phyloP scores from a whole-genome alignment of 2,888 invertebrate species.

The Hyppa rectilinea region DNA sequence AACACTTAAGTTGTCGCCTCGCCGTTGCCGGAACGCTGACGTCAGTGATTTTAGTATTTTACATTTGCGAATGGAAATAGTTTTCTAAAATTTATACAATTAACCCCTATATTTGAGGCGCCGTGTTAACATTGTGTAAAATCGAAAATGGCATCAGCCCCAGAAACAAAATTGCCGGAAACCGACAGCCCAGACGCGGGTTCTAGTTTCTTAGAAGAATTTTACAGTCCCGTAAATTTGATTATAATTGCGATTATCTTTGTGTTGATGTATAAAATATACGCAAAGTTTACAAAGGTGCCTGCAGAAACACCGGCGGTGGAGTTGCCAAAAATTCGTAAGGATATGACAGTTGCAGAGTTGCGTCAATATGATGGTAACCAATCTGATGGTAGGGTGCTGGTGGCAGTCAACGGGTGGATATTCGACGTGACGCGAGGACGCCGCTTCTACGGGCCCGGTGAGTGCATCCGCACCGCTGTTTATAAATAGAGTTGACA shows the following conservation, averaged over 20 bases:
- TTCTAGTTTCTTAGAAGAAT: slow-evolving; percentile 86
- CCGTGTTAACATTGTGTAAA: slow-evolving; percentile 54
- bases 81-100: slow-evolving; percentile 74
- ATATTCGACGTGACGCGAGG: slow-evolving; percentile 98
- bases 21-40: slow-evolving; percentile 72
- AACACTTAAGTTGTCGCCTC: slow-evolving; percentile 61
- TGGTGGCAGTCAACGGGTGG: slow-evolving; percentile 98
- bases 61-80: slow-evolving; percentile 67
- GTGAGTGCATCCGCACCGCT: slow-evolving; percentile 89
- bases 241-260: slow-evolving; percentile 91
- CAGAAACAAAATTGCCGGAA: slow-evolving; percentile 78
- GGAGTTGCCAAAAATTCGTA: slow-evolving; percentile 94
- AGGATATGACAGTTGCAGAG: slow-evolving; percentile 97
- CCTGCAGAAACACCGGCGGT: slow-evolving; percentile 74
- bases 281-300: slow-evolving; percentile 83
- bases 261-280: slow-evolving; percentile 93
- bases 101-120: slow-evolving; percentile 62
- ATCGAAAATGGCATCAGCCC: slow-evolving; percentile 79
- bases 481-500: slow-evolving; percentile 85
- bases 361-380: slow-evolving; percentile 96
- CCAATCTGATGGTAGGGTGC: slow-evolving; percentile 96
- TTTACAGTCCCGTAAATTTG: slow-evolving; percentile 92
- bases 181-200: slow-evolving; percentile 72
- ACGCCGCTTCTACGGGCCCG: slow-evolving; percentile 98
- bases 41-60: slow-evolving; percentile 80